Percentiles rank a stretch among this genome's conserved stretches.
phyloP scores from a whole-genome alignment of 2,888 invertebrate genomes.

The Euphydryas editha region DNA sequence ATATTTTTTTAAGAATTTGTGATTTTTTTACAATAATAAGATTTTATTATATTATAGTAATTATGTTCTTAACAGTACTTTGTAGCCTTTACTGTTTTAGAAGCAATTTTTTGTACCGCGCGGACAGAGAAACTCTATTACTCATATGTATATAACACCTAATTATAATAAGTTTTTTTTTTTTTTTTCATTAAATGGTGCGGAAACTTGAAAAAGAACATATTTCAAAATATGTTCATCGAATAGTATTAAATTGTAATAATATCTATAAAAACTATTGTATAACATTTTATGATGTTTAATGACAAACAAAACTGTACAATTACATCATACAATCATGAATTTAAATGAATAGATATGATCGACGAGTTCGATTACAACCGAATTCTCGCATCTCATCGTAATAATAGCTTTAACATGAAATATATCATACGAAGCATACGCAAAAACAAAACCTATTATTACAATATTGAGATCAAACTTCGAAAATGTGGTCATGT shows the following conservation, averaged over 20 bases:
- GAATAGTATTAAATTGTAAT: not conserved
- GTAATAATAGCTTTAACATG: constrained; percentile 33
- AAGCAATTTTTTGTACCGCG: no score
- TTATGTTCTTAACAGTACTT: no score
- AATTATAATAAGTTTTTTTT: not conserved
- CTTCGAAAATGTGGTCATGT: constrained; percentile 17
- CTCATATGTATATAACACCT: no score
- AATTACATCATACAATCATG: not conserved
- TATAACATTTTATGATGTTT: not conserved
- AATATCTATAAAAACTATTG: not conserved
- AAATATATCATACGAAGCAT: constrained; percentile 17
- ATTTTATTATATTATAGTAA: no score
- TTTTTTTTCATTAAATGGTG: not conserved
- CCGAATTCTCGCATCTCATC: constrained; percentile 27
- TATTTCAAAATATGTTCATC: not conserved
- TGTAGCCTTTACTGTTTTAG: no score
- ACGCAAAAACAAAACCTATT: constrained; percentile 12
- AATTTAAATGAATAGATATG: constrained; percentile 18
- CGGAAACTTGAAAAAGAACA: not conserved
- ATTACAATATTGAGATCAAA: constrained; percentile 22
- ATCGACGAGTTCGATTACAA: constrained; percentile 29
- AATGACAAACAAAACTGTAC: not conserved
- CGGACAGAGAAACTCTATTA: no score
- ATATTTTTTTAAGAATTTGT: no score
- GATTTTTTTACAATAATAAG: no score